A percentile compares a stretch with the other conserved stretches of the same genome.
phyloP scores from a whole-genome alignment of 2,113 vertebrate genomes.

The Rousettus leschenaultii region DNA sequence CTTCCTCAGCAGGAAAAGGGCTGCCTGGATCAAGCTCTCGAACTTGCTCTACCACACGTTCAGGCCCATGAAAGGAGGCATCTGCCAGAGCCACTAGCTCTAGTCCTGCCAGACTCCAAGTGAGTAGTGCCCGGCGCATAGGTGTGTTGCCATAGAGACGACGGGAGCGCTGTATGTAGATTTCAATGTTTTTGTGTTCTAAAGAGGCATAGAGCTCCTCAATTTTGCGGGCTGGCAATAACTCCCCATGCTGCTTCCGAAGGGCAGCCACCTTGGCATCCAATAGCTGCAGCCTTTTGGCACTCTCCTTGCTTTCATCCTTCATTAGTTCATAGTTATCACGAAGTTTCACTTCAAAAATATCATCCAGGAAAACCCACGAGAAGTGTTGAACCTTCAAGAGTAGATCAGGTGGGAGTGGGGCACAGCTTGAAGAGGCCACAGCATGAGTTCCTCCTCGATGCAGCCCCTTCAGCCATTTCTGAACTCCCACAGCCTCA shows the following conservation, averaged over 20 bases:
- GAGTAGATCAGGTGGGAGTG: constrained; percentile 90
- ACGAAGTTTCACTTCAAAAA: constrained; percentile 96
- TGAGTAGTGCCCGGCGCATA: constrained; percentile 95
- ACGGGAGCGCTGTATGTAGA: constrained; percentile 97
- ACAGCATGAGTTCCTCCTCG: background rate
- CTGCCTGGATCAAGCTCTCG: constrained; percentile 90
- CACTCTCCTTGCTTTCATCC: constrained; percentile 97
- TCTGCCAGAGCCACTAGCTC: constrained; percentile 92
- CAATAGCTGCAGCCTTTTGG: constrained; percentile 93
- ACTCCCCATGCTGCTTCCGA: constrained; percentile 95
- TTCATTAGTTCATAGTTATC: constrained; percentile 99
- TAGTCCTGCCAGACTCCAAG: constrained; percentile 91
- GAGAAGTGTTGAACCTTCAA: constrained; percentile 93
- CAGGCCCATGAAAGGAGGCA: constrained; percentile 89
- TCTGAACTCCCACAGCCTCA: constrained; percentile 91
- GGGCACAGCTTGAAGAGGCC: background rate
- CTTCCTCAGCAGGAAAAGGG: constrained; percentile 91
- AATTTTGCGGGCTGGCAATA: constrained; percentile 96
- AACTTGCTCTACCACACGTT: constrained; percentile 90
- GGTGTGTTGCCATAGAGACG: constrained; percentile 96
- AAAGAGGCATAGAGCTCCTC: constrained; percentile 96
- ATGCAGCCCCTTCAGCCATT: constrained; percentile 96
- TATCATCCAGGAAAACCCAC: constrained; percentile 94
- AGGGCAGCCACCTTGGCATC: constrained; percentile 95
- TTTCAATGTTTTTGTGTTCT: constrained; percentile 98